Base-by-base conservation (phyloP, 53 echinoderm and acorn worm species). In the Crossaster papposus region DNA sequence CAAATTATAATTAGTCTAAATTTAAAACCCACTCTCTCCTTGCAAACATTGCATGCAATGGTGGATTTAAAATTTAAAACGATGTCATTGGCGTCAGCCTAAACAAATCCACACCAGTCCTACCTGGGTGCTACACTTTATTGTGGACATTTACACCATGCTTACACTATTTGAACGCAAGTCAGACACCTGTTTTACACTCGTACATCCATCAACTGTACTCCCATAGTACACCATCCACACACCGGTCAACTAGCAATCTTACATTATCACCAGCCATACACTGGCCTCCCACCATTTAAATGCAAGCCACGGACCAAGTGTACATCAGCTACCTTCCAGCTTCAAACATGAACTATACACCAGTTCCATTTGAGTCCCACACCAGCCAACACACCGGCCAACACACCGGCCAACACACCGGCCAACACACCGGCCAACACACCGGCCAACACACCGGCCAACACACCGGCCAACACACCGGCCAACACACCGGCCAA, bases 331-430 rank as follows among this genome's bases (percentile, higher is more conserved):
- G 74, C 74, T 36, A 73, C 7, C 34, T 28, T 38, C 23, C 12
- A 18, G 78, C 51, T 22, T 17, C 51, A 51, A 78, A 50, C 78
- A 78, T 44, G n/a, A 51, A 44, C 78, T 51, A 78, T 35, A 37
- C 38, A 78, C 26, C 50, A 76, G 23, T 0, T 37, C 0, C 1
- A 36, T 22, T 1, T 17, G 36, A 37, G 36, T 22, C 9, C 36
- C 10, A 36, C 38, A 76, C 38, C 20, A 36, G 76, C 36, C 38
- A 76, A 33, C n/a, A 76, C 4, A 76, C 4, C 38, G 14, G 35
- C 76, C 76, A 76, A n/a, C 3, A 76, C 34, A 76, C 36, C 35
- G 36, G 76, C 76, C 35, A 76, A 76, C n/a, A 76, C 62, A 62
- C 62, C 23, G 12, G 23, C 7, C 4, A 62, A 62, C n/a, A 62